Evolutionary conservation across 2,888 invertebrate genomes (phyloP).

Genomic region (Odontocolon sp.): DNA sequence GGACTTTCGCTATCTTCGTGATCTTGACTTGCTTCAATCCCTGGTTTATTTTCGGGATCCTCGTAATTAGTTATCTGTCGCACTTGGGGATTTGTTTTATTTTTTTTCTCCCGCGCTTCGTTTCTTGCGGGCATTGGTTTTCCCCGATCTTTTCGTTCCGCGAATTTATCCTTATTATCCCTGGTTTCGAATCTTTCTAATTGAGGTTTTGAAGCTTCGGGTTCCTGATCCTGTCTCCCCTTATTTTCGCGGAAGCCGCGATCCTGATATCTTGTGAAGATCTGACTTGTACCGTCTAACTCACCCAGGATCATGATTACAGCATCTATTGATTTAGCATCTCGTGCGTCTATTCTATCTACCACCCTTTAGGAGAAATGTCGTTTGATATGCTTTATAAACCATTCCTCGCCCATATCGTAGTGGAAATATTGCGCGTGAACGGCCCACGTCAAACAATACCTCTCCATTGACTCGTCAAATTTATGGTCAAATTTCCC

Average conservation of each 20-base stretch:
- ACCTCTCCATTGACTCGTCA: background rate
- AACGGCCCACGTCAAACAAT: constrained; percentile 17
- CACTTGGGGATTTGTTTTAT: background rate
- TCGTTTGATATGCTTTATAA: constrained; percentile 1
- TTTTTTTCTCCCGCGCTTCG: background rate
- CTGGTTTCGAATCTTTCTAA: no score
- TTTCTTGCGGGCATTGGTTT: no score
- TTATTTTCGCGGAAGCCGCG: background rate
- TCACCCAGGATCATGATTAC: constrained; percentile 1
- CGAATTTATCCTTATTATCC: background rate
- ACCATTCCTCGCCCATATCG: constrained; percentile 9
- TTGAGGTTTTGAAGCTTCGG: no score
- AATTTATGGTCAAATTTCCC: background rate
- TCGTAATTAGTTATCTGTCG: background rate
- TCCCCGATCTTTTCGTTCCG: background rate
- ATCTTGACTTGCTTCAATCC: background rate
- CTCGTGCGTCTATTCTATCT: constrained; percentile 10
- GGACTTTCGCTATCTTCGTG: background rate
- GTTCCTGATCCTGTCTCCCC: no score
- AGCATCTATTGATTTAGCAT: background rate
- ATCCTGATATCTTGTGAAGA: background rate
- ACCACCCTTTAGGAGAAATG: background rate
- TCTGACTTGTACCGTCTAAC: background rate
- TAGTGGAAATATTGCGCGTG: constrained; percentile 12
- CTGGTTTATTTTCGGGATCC: no score